Evolutionary conservation across 92 coral and sea anemone species (phyloP).

Genomic region (Blastomussa wellsi): DNA sequence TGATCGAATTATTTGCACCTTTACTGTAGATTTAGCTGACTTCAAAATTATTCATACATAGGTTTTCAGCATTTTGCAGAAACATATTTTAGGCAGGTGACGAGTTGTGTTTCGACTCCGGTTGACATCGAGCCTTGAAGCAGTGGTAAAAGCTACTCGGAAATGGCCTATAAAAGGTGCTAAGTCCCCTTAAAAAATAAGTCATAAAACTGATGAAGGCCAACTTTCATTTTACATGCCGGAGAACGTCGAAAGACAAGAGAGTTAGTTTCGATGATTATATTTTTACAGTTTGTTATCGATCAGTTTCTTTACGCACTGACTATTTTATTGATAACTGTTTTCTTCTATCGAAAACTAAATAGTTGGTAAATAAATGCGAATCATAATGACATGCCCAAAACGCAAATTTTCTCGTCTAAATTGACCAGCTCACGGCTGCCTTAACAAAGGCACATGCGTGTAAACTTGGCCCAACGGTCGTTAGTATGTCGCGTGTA

Average conservation of each 20-base stretch:
- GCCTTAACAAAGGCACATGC: neutral
- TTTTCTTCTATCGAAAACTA: too few species aligned
- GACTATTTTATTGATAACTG: too few species aligned
- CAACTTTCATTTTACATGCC: neutral
- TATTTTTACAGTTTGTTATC: too few species aligned
- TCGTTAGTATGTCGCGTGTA: neutral
- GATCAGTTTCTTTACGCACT: too few species aligned
- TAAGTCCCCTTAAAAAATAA: too few species aligned
- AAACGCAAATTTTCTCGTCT: neutral
- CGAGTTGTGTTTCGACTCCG: too few species aligned
- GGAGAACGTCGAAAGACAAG: too few species aligned
- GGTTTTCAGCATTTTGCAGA: neutral
- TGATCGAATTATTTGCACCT: conserved; percentile 4
- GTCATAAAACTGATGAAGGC: neutral
- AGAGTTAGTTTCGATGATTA: too few species aligned
- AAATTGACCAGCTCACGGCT: neutral
- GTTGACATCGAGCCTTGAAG: too few species aligned
- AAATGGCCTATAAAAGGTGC: neutral
- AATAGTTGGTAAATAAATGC: neutral
- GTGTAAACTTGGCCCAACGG: neutral
- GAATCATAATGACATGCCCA: neutral
- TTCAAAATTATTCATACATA: conserved; percentile 9
- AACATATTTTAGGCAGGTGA: neutral
- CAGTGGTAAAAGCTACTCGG: too few species aligned
- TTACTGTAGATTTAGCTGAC: conserved; percentile 43